Evolutionary conservation across 1,140 invertebrate species (phyloP).

Genomic region (Cheumatopsyche charites): DNA sequence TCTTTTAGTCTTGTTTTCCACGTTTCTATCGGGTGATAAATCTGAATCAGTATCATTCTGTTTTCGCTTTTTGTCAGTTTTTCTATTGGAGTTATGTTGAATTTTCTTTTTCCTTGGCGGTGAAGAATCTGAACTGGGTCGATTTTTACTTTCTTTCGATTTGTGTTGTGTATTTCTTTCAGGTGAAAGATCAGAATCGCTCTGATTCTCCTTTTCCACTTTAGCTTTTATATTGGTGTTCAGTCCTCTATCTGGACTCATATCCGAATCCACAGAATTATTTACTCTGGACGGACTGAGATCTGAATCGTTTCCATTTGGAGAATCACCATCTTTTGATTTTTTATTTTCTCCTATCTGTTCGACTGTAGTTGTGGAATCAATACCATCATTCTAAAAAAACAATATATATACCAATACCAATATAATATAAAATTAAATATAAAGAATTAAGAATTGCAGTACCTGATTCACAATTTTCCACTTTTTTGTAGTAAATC

Average conservation of each 20-base stretch:
- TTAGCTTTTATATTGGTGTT: constrained; percentile 42
- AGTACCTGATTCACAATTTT: constrained; percentile 66
- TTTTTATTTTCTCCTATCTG: constrained; percentile 35
- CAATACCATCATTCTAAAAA: constrained; percentile 60
- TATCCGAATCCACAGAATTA: constrained; percentile 35
- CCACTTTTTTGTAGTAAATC: constrained; percentile 71
- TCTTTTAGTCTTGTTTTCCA: constrained; percentile 35
- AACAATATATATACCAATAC: constrained; percentile 22
- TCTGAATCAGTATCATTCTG: constrained; percentile 47
- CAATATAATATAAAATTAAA: background rate
- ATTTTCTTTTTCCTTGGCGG: constrained; percentile 35
- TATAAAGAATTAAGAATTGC: background rate
- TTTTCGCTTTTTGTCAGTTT: constrained; percentile 20
- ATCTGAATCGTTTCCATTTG: constrained; percentile 40
- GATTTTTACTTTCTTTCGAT: constrained; percentile 44
- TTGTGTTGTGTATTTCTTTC: constrained; percentile 44
- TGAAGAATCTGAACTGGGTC: constrained; percentile 48
- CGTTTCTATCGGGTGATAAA: constrained; percentile 51
- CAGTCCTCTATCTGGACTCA: constrained; percentile 30
- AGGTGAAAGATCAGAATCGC: constrained; percentile 49
- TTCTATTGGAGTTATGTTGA: background rate
- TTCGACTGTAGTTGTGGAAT: constrained; percentile 46
- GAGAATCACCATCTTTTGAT: constrained; percentile 4
- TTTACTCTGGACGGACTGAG: constrained; percentile 33
- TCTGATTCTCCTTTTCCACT: constrained; percentile 40